Conservation (phyloP, 30 jellyfish, hydroid and myxozoan genomes). For the Mastigias papua region DNA sequence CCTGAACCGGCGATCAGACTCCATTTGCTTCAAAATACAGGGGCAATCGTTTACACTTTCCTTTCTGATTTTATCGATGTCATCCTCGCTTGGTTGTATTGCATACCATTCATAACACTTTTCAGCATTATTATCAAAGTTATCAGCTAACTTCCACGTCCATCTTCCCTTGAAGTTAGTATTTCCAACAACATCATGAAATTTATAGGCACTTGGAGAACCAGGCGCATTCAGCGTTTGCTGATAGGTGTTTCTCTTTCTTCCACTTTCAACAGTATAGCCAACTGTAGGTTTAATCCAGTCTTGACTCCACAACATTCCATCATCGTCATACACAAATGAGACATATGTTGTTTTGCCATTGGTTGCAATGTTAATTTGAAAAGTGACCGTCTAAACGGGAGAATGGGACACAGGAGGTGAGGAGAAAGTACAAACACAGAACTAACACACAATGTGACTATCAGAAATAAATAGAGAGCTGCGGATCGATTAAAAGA, state of each 20-base stretch:
- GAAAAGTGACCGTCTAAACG: constrained; percentile 41
- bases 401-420: background rate
- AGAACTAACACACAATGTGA: no score
- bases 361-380: constrained; percentile 46
- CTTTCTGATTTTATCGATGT: background rate
- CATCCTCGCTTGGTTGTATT: constrained; percentile 15
- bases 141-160: constrained; percentile 62
- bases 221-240: constrained; percentile 5
- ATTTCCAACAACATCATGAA: constrained; percentile 51
- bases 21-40: constrained; percentile 26
- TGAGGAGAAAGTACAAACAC: background rate
- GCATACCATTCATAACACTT: constrained; percentile 60
- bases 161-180: constrained; percentile 62
- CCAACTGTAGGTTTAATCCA: constrained; percentile 32
- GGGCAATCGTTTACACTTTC: constrained; percentile 51
- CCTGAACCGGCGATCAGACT: constrained; percentile 57
- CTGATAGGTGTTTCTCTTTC: background rate
- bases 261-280: background rate
- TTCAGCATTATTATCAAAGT: constrained; percentile 24
- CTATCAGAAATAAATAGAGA: no score
- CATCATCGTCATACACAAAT: constrained; percentile 47
- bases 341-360: constrained; percentile 49
- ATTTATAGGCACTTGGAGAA: constrained; percentile 50
- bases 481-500: no score
- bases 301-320: constrained; percentile 51